Evolutionary conservation across 92 coral and sea anemone species (phyloP), one percentile per base, ranked within the genome.

Genomic region (Epizoanthus fatuus): DNA sequence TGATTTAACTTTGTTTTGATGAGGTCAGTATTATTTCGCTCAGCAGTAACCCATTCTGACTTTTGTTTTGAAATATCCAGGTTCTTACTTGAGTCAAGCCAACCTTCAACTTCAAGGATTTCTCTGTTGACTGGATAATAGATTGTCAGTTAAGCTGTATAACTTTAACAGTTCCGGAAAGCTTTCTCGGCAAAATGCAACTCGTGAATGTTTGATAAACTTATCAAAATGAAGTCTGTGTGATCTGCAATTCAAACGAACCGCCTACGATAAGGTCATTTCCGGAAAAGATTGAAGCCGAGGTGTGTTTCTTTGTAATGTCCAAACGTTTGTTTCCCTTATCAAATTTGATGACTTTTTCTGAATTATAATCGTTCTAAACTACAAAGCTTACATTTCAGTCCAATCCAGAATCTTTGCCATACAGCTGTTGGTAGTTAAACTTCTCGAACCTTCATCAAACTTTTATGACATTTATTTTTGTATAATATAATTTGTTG

Each of bases 231-330:
- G 47, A 54, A 4, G 25, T 20, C 20, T 29, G 12, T 37, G 57
- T 71, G 76, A 71, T 73, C 60, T 15, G 45, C 22, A 40, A 39
- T 44, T 59, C 82, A 77, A 77, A 77, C 71, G 56, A 77, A 60
- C 55, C 82, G 40, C 70, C 12, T 19, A 39, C 58, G 70, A 77
- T 77, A 77, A 77, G 35, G 7, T 9, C 16, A 19, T 12, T 62
- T 59, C 57, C 71, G 70, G 57, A 42, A 77, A 22, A 40, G 81
- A 58, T 76, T 56, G 69, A 40, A 22, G 14, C 22, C 38, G 49
- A 62, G 15, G 2, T 45, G 37, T 7, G 25, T 60, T 39, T 19
- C 53, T 16, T 59, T 7, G 14, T 3, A 9, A 42, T 6, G 63
- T 9, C 56, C 56, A 60, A 42, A 40, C 51, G n/a, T 49, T 3